Evolutionary conservation across 2,888 invertebrate species (phyloP).

Genomic region (Acronicta aceris): DNA sequence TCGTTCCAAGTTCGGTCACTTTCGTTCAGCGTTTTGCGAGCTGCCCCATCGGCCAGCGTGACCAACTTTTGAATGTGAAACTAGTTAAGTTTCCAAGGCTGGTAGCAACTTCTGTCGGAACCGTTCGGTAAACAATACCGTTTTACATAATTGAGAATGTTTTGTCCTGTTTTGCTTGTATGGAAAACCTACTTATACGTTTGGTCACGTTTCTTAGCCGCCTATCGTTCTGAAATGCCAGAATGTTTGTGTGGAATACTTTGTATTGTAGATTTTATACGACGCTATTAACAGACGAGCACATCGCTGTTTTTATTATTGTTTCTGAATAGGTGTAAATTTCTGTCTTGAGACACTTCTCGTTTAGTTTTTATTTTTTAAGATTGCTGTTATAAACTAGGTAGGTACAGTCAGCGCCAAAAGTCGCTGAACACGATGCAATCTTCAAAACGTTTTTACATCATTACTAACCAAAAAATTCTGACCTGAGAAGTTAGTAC

Average conservation of each 20-base stretch:
- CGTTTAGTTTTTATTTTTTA: no score
- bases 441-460: no score
- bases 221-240: constrained; percentile 25
- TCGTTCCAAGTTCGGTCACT: constrained; percentile 77
- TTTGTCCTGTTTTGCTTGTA: constrained; percentile 58
- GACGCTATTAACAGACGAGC: not conserved
- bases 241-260: constrained; percentile 18
- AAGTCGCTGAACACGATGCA: no score
- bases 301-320: not conserved
- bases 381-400: no score
- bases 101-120: constrained; percentile 60
- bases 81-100: constrained; percentile 79
- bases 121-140: constrained; percentile 68
- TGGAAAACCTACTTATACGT: constrained; percentile 48
- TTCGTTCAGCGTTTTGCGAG: constrained; percentile 70
- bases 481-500: no score
- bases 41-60: constrained; percentile 57
- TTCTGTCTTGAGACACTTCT: not conserved
- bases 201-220: constrained; percentile 64
- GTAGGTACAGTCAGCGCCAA: no score
- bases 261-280: constrained; percentile 20
- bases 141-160: constrained; percentile 70
- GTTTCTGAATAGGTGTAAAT: not conserved
- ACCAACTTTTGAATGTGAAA: constrained; percentile 77
- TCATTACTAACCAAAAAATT: no score